Evolutionary conservation across 2,797 vertebrate species (phyloP), one percentile per base, ranked within the genome.

Genomic region (Nannoperca obscura): DNA sequence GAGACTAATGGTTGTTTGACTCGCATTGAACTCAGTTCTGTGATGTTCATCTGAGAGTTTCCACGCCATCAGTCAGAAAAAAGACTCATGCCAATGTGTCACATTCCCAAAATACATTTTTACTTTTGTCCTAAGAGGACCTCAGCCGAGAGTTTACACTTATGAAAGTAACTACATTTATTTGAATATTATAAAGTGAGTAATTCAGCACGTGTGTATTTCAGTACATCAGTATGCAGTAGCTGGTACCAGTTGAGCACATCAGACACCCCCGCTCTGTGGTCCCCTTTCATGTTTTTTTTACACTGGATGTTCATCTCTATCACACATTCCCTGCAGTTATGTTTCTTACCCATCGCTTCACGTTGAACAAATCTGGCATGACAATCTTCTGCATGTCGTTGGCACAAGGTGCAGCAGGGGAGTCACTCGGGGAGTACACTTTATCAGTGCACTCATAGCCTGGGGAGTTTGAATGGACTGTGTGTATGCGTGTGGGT

Each of bases 331-430:
- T 87, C 89, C 91, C 91, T 67, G 82, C 87, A 89, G 87, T 88
- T 76, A 83, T 83, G 79, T 83, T 87, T 87, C 82, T 57, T 85
- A 74, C 80, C 83, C 87, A 71, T 87, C 40, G 62, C 86, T 89
- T 86, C 87, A 80, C 88, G 88, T 90, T 42, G 38, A 90, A 90
- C 88, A 91, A 93, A 93, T 92, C 86, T 87, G 86, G 74, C 84
- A 66, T 85, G 91, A 90, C 90, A 91, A 90, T 93, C 88, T 81
- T 74, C 85, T 53, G 52, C 74, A 71, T 84, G 82, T 88, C 50
- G 58, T 82, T 71, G 81, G 80, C 44, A 58, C 80, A 34, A 86
- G 89, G 82, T 91, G 88, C 85, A 87, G 80, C 63, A 44, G 76
- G 20, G 71, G 71, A 86, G 71, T 61, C 80, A 74, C 78, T 86